These are phyloP conservation scores for Holotrichia oblita DNA, from an alignment of 1,140 invertebrate species.

Conservation along the genomic window DNA sequence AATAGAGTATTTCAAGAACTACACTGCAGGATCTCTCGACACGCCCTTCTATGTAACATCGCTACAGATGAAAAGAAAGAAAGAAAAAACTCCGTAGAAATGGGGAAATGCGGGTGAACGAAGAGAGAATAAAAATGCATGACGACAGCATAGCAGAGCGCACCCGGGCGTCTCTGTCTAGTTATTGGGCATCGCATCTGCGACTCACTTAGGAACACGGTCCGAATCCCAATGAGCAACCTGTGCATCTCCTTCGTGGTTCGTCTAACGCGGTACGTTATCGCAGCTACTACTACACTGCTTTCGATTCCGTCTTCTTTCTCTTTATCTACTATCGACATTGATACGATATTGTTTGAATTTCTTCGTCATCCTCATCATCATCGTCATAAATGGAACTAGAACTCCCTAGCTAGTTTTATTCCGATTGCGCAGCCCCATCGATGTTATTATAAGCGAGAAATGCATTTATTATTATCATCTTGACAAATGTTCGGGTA, in stretches of 20 bases:
- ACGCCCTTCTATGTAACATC: too few species aligned
- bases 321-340: slow-evolving; percentile 32
- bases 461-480: background rate
- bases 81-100: background rate
- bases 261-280: slow-evolving; percentile 48
- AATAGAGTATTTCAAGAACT: too few species aligned
- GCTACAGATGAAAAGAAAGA: too few species aligned
- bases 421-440: background rate
- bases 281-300: slow-evolving; percentile 42
- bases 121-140: slow-evolving; percentile 49
- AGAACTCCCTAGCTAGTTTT: background rate
- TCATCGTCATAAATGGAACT: background rate
- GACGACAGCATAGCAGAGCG: slow-evolving; percentile 47
- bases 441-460: background rate
- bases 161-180: slow-evolving; percentile 47
- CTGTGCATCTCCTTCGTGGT: slow-evolving; percentile 51
- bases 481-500: background rate
- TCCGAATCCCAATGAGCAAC: slow-evolving; percentile 54
- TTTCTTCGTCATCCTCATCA: slow-evolving; percentile 1
- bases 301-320: slow-evolving; percentile 36
- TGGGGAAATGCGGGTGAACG: background rate
- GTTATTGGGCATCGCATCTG: slow-evolving; percentile 58
- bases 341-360: background rate
- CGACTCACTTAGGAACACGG: slow-evolving; percentile 52
- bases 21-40: too few species aligned